phyloP scores from a whole-genome alignment of 2,888 invertebrate species.

The Callyntrura sp. region DNA sequence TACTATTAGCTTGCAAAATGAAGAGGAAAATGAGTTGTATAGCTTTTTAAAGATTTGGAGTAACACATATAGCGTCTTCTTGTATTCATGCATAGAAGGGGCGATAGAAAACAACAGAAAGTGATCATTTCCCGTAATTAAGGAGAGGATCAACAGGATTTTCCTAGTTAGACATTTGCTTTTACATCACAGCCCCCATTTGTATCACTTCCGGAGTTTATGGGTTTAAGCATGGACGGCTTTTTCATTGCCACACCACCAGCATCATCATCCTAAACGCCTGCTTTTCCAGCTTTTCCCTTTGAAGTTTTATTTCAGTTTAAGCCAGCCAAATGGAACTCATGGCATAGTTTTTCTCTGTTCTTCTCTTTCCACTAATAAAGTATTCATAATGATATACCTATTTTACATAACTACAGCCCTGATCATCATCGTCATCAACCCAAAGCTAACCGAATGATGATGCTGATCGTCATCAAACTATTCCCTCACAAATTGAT shows the following conservation, averaged over 20 bases:
- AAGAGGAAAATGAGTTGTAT: no score
- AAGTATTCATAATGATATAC: conserved; percentile 47
- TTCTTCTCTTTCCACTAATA: background rate
- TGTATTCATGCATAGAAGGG: background rate
- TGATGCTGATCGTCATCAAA: conserved; percentile 22
- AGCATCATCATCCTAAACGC: background rate
- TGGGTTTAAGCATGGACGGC: conserved; percentile 50
- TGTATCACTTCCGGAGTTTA: conserved; percentile 56
- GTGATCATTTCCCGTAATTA: conserved; percentile 48
- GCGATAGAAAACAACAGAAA: background rate
- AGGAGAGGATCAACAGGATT: conserved; percentile 53
- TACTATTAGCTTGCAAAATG: background rate
- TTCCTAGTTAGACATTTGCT: background rate
- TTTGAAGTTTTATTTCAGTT: conserved; percentile 51
- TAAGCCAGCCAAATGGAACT: background rate
- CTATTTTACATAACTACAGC: conserved; percentile 16
- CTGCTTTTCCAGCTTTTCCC: conserved; percentile 42
- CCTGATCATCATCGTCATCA: background rate
- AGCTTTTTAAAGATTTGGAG: no score
- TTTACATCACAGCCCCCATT: conserved; percentile 33
- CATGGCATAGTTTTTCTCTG: conserved; percentile 11
- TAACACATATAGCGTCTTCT: background rate
- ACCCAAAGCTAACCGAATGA: background rate
- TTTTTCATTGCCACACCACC: background rate
- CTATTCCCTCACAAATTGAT: conserved; percentile 44